Evolutionary conservation across 1,140 invertebrate species (phyloP), one percentile per base, ranked within the genome.

Genomic region (Bombus sylvicola): DNA sequence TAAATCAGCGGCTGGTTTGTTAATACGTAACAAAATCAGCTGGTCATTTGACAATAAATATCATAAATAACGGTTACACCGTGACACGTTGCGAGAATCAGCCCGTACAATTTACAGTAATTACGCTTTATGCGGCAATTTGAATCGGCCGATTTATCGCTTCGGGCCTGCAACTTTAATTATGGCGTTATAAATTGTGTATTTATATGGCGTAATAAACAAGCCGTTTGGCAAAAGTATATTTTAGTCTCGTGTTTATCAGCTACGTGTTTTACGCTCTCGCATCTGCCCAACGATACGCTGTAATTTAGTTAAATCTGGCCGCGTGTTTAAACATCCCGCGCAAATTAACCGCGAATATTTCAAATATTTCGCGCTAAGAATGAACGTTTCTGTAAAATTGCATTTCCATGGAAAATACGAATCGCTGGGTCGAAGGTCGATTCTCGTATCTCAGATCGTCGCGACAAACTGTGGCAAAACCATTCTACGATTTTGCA

Each of bases 21-120:
- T 72, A 72, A 72, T 43, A n/a, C n/a, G 69, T 72, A 72, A 41
- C 28, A 72, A 72, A 41, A n/a, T 72, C 39, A 39, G n/a, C 13
- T 41, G 39, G 39, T 43, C n/a, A n/a, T 76, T 76, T 76, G 31
- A 31, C 53, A 76, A 76, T 76, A 76, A 76, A 76, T 76, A 59
- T 57, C 47, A 25, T 13, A 37, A 57, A 76, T 57, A 57, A 76
- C 74, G 31, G 47, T 39, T 34, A 28, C 13, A 13, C 12, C 47
- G 31, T 37, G 74, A 37, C 47, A 76, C 8, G 28, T n/a, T 37
- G 37, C 13, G 74, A 15, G 74, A n/a, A 72, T n/a, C 18, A 6
- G 13, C 39, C 39, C 8, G 31, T 28, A 37, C 47, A 37, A 76
- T 76, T 57, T 76, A 37, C 43, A 57, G 25, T 37, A 76, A 76